Percentiles rank a stretch among this genome's conserved stretches.
Evolutionary conservation across 2,797 vertebrate species (phyloP).

Genomic region (Oryzias dopingdopingensis): DNA sequence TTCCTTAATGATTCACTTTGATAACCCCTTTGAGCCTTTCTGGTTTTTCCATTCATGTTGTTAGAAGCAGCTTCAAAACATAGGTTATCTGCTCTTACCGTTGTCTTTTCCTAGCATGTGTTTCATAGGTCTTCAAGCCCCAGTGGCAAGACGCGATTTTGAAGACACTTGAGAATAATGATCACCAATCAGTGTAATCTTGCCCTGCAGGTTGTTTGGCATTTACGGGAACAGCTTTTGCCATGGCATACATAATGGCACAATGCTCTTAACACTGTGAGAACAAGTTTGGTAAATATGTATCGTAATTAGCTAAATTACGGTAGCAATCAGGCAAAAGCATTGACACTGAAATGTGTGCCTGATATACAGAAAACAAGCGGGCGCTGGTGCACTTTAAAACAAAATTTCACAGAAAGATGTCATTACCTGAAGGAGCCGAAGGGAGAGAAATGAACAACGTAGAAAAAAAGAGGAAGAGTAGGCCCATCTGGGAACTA

Average conservation of each 20-base stretch:
- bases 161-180: conserved; percentile 49
- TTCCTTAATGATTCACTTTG: conserved; percentile 20
- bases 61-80: conserved; percentile 38
- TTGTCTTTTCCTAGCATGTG: conserved; percentile 41
- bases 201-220: conserved; percentile 34
- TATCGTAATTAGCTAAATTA: conserved; percentile 5
- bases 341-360: background rate
- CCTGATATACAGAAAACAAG: background rate
- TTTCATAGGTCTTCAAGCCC: conserved; percentile 39
- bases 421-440: conserved; percentile 1
- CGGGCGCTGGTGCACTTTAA: background rate
- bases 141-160: conserved; percentile 30
- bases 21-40: conserved; percentile 46
- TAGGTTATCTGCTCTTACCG: conserved; percentile 20
- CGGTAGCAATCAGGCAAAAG: background rate
- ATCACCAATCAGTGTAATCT: conserved; percentile 52
- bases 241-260: conserved; percentile 34
- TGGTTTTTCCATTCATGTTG: conserved; percentile 57
- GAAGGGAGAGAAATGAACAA: conserved; percentile 1
- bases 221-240: conserved; percentile 42
- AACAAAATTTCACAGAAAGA: conserved; percentile 7
- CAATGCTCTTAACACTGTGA: conserved; percentile 19
- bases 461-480: conserved; percentile 12
- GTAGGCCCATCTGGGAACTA: conserved; percentile 24
- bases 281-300: conserved; percentile 23